A percentile compares a stretch with the other conserved stretches of the same genome.
Evolutionary conservation across 2,888 invertebrate genomes (phyloP).

Genomic region (Napeogenes inachia): DNA sequence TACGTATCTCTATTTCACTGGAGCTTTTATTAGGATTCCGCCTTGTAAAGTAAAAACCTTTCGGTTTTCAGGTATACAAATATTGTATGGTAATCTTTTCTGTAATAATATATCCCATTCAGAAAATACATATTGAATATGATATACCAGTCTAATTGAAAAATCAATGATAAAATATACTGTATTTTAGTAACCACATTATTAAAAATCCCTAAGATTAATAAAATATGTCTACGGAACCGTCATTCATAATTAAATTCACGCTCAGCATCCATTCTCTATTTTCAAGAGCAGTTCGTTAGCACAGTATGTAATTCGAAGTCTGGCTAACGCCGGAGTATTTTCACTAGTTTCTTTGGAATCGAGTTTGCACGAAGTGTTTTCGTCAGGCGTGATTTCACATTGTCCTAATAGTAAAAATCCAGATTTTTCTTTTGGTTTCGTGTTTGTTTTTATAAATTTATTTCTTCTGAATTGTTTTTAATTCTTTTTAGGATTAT

Average conservation of each 20-base stretch:
- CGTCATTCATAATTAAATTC: constrained; percentile 9
- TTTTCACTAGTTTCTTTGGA: constrained; percentile 21
- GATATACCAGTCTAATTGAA: no score
- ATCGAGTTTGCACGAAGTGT: constrained; percentile 14
- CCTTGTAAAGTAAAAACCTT: constrained; percentile 12
- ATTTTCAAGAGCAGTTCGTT: constrained; percentile 44
- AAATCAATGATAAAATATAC: no score
- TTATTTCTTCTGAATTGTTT: no score
- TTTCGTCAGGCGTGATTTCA: constrained; percentile 8
- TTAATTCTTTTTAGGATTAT: no score
- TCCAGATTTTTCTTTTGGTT: neutral
- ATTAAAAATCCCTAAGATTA: neutral
- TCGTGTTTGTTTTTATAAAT: neutral
- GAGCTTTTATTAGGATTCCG: constrained; percentile 36
- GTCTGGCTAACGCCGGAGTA: constrained; percentile 16
- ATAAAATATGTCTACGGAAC: constrained; percentile 17
- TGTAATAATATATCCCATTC: no score
- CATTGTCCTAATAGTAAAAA: constrained; percentile 2
- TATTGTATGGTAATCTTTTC: neutral
- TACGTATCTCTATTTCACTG: constrained; percentile 34
- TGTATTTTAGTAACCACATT: neutral
- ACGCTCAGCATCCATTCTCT: constrained; percentile 25
- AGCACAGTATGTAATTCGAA: constrained; percentile 38
- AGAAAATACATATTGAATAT: no score
- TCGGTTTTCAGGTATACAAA: neutral